A percentile compares a stretch with the other conserved stretches of the same genome.
Conservation (phyloP, 1,140 invertebrate genomes). For the Drosophila chauvacae region DNA sequence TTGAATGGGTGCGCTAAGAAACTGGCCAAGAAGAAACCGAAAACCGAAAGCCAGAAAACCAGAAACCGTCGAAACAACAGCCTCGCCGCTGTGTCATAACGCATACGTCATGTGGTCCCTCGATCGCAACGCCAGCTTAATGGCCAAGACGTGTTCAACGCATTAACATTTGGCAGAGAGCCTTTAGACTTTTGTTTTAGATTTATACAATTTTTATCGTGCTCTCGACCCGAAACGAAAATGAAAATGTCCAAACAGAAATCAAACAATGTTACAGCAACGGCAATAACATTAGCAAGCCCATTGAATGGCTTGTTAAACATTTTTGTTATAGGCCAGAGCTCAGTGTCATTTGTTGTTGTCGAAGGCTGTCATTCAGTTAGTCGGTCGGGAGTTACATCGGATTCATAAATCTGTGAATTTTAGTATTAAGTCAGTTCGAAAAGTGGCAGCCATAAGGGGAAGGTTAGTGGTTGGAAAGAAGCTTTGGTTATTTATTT, state of each 20-base stretch:
- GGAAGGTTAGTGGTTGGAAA: not conserved
- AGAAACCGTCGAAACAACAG: constrained; percentile 43
- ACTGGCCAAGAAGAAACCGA: constrained; percentile 64
- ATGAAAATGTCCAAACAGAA: constrained; percentile 57
- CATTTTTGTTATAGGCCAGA: constrained; percentile 17
- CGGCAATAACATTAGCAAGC: constrained; percentile 38
- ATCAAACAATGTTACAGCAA: constrained; percentile 43
- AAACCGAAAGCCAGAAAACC: constrained; percentile 15
- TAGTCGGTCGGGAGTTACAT: constrained; percentile 25
- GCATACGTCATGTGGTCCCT: constrained; percentile 72
- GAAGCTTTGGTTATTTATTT: not conserved
- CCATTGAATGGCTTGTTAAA: constrained; percentile 52
- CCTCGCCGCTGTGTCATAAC: constrained; percentile 71
- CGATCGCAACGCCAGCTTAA: constrained; percentile 43
- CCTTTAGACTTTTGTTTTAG: constrained; percentile 71
- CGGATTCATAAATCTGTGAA: constrained; percentile 29
- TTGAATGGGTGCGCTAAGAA: constrained; percentile 69
- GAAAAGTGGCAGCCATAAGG: not conserved
- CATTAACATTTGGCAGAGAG: constrained; percentile 69
- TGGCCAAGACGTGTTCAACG: constrained; percentile 80
- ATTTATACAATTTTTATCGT: constrained; percentile 62
- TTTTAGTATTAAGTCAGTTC: constrained; percentile 6
- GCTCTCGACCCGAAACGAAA: constrained; percentile 25
- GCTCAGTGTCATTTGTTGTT: constrained; percentile 34
- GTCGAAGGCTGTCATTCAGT: constrained; percentile 42